phyloP scores from a whole-genome alignment of 1,140 invertebrate species.

The Panagrolaimus sp. region DNA sequence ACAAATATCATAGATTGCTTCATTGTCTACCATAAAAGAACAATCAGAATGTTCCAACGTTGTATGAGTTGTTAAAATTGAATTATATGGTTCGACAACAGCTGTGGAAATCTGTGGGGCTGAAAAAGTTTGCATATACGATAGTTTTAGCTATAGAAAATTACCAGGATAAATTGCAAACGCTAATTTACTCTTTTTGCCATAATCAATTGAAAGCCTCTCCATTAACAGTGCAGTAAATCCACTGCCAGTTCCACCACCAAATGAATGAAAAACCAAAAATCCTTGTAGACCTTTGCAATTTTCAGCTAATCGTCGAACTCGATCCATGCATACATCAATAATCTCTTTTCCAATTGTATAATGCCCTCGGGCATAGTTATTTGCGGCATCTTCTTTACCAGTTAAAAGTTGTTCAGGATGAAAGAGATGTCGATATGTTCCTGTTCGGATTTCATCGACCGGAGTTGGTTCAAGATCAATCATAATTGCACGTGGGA shows the following conservation, averaged over 20 bases:
- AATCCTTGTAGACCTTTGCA: constrained; percentile 72
- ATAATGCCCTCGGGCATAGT: constrained; percentile 55
- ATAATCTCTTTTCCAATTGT: constrained; percentile 59
- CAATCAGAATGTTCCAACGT: constrained; percentile 73
- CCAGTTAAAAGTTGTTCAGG: constrained; percentile 64
- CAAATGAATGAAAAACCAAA: constrained; percentile 42
- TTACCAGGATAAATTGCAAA: constrained; percentile 70
- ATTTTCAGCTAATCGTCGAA: constrained; percentile 69
- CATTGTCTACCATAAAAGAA: constrained; percentile 78
- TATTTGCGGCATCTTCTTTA: constrained; percentile 56
- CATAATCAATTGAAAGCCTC: constrained; percentile 67
- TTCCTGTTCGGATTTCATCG: constrained; percentile 67
- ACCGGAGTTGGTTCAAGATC: constrained; percentile 66
- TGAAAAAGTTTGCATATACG: too few species aligned
- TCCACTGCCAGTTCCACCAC: constrained; percentile 61
- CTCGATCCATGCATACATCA: constrained; percentile 60
- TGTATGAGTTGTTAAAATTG: constrained; percentile 71
- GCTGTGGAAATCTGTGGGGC: constrained; percentile 41
- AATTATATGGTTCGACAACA: constrained; percentile 65
- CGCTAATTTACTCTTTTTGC: constrained; percentile 69
- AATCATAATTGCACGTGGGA: constrained; percentile 74
- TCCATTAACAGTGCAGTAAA: constrained; percentile 69
- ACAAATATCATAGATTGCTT: constrained; percentile 74
- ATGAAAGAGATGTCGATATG: constrained; percentile 65
- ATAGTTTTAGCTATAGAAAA: too few species aligned